Percentiles rank a stretch among this genome's conserved stretches.
phyloP scores from a whole-genome alignment of 1,140 invertebrate species.

The Sarcophaga peregrina region DNA sequence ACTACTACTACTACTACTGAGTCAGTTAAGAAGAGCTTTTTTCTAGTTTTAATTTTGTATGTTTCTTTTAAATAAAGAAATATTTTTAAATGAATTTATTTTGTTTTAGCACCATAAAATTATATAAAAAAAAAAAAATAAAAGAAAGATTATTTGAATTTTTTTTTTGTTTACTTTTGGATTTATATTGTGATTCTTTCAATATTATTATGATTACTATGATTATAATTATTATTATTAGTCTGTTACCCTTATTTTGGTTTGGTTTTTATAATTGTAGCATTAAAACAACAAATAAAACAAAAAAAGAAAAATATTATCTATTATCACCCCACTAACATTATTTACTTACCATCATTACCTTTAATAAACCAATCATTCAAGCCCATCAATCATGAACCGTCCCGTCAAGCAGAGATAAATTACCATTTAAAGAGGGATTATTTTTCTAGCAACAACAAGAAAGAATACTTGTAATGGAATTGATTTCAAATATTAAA shows the following conservation, averaged over 20 bases:
- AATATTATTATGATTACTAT: too few species aligned
- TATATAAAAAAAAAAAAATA: too few species aligned
- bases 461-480: not conserved
- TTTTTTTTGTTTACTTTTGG: conserved; percentile 12
- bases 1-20: not conserved
- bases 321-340: conserved; percentile 6
- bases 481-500: not conserved
- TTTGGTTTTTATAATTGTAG: conserved; percentile 40
- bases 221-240: conserved; percentile 48
- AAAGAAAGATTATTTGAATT: not conserved
- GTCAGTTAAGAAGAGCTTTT: conserved; percentile 1
- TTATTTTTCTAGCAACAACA: not conserved
- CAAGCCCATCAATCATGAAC: not conserved
- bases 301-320: conserved; percentile 11
- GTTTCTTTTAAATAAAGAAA: not conserved
- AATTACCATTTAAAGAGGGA: not conserved
- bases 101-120: conserved; percentile 25
- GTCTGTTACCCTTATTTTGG: conserved; percentile 60
- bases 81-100: conserved; percentile 10
- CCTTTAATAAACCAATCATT: too few species aligned
- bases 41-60: not conserved
- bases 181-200: not conserved
- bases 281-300: conserved; percentile 20
- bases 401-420: not conserved
- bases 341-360: too few species aligned